Conservation (phyloP, 2,888 invertebrate genomes). For the Euphydryas editha region DNA sequence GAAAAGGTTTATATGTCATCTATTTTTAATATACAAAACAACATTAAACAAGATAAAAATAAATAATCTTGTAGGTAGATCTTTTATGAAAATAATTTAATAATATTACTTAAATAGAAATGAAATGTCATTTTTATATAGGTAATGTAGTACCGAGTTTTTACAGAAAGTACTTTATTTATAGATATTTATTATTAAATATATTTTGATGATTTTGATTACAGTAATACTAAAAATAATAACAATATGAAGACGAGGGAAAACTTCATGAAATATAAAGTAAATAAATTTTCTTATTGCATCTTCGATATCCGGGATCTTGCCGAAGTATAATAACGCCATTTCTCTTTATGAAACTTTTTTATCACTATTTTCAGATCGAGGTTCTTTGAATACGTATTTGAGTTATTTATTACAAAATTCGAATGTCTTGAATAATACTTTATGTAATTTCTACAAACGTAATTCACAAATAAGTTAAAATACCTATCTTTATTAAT, state of each 20-base stretch:
- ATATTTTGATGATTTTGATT: neutral
- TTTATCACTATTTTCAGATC: conserved; percentile 1
- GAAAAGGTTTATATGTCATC: too few relatives aligned
- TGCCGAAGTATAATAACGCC: neutral
- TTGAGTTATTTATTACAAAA: neutral
- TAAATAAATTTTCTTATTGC: conserved; percentile 25
- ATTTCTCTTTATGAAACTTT: conserved; percentile 15
- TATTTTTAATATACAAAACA: too few relatives aligned
- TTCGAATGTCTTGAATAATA: neutral
- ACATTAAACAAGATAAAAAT: too few relatives aligned
- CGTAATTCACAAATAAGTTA: too few relatives aligned
- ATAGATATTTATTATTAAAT: too few relatives aligned
- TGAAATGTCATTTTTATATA: too few relatives aligned
- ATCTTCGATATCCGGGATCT: conserved; percentile 17
- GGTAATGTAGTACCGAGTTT: too few relatives aligned
- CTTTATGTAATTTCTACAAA: neutral
- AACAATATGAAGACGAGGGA: conserved; percentile 13
- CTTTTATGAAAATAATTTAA: too few relatives aligned
- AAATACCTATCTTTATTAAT: too few relatives aligned
- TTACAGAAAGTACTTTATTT: too few relatives aligned
- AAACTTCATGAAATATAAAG: conserved; percentile 14
- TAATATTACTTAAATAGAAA: too few relatives aligned
- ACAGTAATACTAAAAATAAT: conserved; percentile 1
- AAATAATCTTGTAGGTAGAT: too few relatives aligned
- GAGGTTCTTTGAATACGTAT: conserved; percentile 1